Evolutionary conservation across 1,140 invertebrate genomes (phyloP).

Genomic region (Drosophila burlai): DNA sequence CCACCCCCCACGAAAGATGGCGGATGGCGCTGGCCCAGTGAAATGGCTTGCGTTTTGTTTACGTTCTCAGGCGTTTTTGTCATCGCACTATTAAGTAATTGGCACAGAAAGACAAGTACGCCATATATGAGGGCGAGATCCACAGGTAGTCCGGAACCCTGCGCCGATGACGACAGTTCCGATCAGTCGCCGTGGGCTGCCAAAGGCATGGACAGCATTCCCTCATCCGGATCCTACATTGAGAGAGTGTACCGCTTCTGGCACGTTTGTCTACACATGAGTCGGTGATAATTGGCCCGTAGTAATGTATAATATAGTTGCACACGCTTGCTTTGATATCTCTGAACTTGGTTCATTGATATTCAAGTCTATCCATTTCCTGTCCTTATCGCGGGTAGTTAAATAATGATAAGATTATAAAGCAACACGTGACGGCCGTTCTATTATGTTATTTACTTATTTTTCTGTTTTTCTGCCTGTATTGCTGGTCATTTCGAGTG

Average conservation of each 20-base stretch:
- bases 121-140: constrained; percentile 54
- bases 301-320: constrained; percentile 30
- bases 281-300: constrained; percentile 31
- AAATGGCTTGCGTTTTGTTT: constrained; percentile 46
- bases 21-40: constrained; percentile 29
- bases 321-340: constrained; percentile 9
- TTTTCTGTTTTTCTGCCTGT: constrained; percentile 9
- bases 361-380: constrained; percentile 32
- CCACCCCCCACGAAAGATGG: constrained; percentile 10
- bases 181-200: constrained; percentile 41
- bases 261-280: constrained; percentile 43
- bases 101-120: constrained; percentile 38
- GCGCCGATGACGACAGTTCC: constrained; percentile 40
- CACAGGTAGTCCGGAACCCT: constrained; percentile 39
- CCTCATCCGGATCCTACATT: constrained; percentile 1
- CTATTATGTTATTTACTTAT: constrained; percentile 24
- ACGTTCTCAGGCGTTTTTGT: constrained; percentile 33
- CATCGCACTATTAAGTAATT: constrained; percentile 80
- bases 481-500: constrained; percentile 16
- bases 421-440: constrained; percentile 24
- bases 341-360: constrained; percentile 23
- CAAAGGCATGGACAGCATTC: constrained; percentile 44
- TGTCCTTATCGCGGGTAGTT: constrained; percentile 41
- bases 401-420: constrained; percentile 31
- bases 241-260: background rate